A percentile compares a stretch with the other conserved stretches of the same genome.
Evolutionary conservation across 1,140 invertebrate genomes (phyloP).

Genomic region (Agrilus planipennis): DNA sequence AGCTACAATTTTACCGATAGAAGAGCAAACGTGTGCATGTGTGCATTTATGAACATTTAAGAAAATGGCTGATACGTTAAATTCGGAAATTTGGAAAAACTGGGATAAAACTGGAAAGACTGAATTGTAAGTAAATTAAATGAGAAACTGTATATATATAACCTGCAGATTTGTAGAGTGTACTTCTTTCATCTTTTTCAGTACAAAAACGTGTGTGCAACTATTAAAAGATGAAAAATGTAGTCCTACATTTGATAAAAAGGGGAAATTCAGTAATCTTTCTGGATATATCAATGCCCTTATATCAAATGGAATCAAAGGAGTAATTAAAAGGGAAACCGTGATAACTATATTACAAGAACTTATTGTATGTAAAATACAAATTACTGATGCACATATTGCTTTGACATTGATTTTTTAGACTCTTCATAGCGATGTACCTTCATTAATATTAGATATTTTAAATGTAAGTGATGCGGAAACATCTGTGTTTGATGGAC

Average conservation of each 20-base stretch:
- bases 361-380: constrained; percentile 45
- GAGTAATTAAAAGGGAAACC: constrained; percentile 56
- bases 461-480: constrained; percentile 70
- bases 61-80: constrained; percentile 38
- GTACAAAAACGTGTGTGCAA: constrained; percentile 39
- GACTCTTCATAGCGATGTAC: constrained; percentile 61
- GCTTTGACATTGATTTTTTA: constrained; percentile 33
- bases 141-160: constrained; percentile 1
- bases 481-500: constrained; percentile 42
- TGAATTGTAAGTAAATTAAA: constrained; percentile 46
- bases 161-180: constrained; percentile 11
- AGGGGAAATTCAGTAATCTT: constrained; percentile 37
- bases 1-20: too few relatives aligned
- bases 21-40: too few relatives aligned
- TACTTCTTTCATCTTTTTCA: constrained; percentile 29
- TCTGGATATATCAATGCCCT: constrained; percentile 47
- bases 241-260: constrained; percentile 41
- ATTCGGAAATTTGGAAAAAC: constrained; percentile 48
- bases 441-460: constrained; percentile 65
- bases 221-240: constrained; percentile 41
- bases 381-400: background rate
- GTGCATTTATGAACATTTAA: too few relatives aligned
- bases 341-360: constrained; percentile 53
- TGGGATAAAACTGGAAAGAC: constrained; percentile 53
- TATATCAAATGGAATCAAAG: constrained; percentile 54